Conservation (phyloP, 1,140 invertebrate genomes). For the Sitobion miscanthi region DNA sequence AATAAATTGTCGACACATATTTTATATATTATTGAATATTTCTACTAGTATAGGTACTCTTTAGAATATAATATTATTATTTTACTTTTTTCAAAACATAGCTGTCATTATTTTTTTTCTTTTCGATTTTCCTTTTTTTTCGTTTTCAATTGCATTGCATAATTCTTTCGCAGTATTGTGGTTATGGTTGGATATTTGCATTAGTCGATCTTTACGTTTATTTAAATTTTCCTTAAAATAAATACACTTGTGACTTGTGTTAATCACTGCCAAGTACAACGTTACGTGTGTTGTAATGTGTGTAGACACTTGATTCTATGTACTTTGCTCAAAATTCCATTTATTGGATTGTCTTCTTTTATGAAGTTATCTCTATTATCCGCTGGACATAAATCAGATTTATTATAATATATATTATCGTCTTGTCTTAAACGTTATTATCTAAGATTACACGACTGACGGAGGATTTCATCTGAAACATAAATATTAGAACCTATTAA, state of each 20-base stretch:
- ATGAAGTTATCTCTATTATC: neutral
- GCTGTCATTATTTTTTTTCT: neutral
- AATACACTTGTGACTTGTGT: neutral
- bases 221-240: neutral
- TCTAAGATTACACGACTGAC: neutral
- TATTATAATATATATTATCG: neutral
- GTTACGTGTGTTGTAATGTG: neutral
- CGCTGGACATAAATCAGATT: neutral
- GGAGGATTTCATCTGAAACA: neutral
- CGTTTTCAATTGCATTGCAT: neutral
- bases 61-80: neutral
- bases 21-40: neutral
- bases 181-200: neutral
- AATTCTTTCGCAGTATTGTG: neutral
- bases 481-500: too few species aligned
- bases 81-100: neutral
- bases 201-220: neutral
- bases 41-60: neutral
- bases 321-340: neutral
- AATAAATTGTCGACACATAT: neutral
- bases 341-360: neutral
- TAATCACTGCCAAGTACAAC: neutral
- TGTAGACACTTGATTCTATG: neutral
- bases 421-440: neutral
- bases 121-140: neutral